phyloP scores from a whole-genome alignment of 1,140 invertebrate genomes.

The Pseudobourletiella spinata region DNA sequence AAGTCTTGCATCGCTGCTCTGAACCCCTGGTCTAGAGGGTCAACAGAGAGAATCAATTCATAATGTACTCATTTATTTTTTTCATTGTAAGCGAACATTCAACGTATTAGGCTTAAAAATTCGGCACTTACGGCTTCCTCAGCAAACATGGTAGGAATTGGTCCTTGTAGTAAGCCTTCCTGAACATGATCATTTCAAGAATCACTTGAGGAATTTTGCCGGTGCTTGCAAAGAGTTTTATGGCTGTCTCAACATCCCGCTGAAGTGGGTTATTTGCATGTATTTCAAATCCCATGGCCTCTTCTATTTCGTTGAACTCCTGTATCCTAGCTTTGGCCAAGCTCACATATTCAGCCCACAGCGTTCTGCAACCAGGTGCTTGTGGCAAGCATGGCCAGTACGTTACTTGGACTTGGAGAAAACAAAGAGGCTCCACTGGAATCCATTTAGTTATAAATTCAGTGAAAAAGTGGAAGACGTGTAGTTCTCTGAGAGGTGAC shows the following conservation, averaged over 20 bases:
- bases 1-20: slow-evolving; percentile 14
- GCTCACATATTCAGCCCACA: slow-evolving; percentile 24
- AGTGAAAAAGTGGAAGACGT: slow-evolving; percentile 22
- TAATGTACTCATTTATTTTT: no score
- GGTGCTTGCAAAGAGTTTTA: slow-evolving; percentile 17
- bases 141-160: slow-evolving; percentile 28
- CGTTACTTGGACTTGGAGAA: slow-evolving; percentile 30
- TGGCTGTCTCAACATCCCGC: slow-evolving; percentile 26
- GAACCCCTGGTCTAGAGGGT: background rate
- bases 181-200: slow-evolving; percentile 26
- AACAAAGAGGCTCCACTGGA: slow-evolving; percentile 27
- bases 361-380: slow-evolving; percentile 16
- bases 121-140: slow-evolving; percentile 27
- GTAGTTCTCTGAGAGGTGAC: slow-evolving; percentile 12
- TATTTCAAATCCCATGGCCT: slow-evolving; percentile 26
- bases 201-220: slow-evolving; percentile 23
- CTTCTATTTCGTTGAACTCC: slow-evolving; percentile 29
- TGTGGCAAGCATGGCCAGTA: slow-evolving; percentile 23
- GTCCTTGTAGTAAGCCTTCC: slow-evolving; percentile 19
- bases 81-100: no score
- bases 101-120: no score
- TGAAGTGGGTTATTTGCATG: slow-evolving; percentile 30
- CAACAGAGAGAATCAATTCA: slow-evolving; percentile 1
- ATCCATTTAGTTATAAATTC: slow-evolving; percentile 20
- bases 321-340: slow-evolving; percentile 24